These are phyloP conservation scores for Cataglyphis hispanica DNA, from an alignment of 1,140 invertebrate genomes.

Conservation along the genomic window DNA sequence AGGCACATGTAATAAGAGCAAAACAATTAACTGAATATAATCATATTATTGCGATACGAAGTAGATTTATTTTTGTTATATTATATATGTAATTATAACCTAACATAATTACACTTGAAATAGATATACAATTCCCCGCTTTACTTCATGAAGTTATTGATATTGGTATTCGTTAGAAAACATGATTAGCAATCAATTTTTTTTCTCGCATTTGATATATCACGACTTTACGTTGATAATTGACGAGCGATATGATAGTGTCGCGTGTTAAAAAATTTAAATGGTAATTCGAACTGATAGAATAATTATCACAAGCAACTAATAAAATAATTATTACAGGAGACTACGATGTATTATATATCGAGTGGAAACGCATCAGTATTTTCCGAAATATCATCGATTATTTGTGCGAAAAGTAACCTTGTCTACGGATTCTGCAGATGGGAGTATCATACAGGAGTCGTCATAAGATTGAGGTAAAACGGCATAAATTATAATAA, in stretches of 20 bases:
- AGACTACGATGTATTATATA: not conserved
- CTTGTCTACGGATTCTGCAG: not conserved
- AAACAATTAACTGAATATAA: no score
- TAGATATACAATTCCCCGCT: not conserved
- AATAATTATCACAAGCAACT: no score
- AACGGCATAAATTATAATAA: no score
- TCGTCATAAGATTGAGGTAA: no score
- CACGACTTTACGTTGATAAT: not conserved
- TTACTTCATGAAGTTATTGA: not conserved
- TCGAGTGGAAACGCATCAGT: not conserved
- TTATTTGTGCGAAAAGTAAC: not conserved
- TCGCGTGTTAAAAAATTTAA: not conserved
- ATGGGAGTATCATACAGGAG: no score
- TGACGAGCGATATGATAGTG: no score
- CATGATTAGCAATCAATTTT: not conserved
- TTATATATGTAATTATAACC: no score
- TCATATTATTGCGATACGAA: no score
- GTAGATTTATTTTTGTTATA: no score
- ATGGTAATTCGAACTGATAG: not conserved
- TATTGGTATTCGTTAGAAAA: not conserved
- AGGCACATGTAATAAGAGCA: no score
- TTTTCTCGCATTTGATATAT: not conserved
- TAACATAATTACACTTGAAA: no score
- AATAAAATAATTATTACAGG: not conserved
- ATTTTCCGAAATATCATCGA: not conserved